These are phyloP conservation scores for Octodonta nipae DNA, from an alignment of 2,888 invertebrate species.

Conservation along the genomic window DNA sequence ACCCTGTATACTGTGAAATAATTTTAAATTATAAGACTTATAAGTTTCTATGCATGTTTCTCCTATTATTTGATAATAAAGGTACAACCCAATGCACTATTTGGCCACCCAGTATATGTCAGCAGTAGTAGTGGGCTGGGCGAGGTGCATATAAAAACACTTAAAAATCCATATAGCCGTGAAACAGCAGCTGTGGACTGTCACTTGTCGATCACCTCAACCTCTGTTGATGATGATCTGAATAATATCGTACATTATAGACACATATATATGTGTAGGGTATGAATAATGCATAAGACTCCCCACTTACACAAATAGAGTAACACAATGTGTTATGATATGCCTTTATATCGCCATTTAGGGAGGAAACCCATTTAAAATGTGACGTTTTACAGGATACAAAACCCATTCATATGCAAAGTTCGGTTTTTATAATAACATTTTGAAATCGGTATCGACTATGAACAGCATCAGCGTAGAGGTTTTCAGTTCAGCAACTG, in stretches of 20 bases:
- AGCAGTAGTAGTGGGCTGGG: conserved; percentile 14
- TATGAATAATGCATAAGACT: conserved; percentile 32
- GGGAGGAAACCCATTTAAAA: conserved; percentile 36
- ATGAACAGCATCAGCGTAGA: too few relatives aligned
- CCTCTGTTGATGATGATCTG: conserved; percentile 29
- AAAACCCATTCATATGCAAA: conserved; percentile 33
- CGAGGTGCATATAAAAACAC: conserved; percentile 27
- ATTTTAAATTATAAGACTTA: too few relatives aligned
- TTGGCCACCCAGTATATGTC: too few relatives aligned
- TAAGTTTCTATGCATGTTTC: too few relatives aligned
- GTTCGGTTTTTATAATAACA: conserved; percentile 23
- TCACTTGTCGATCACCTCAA: conserved; percentile 36
- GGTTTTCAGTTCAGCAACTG: too few relatives aligned
- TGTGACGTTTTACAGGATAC: conserved; percentile 35
- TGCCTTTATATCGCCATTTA: conserved; percentile 33
- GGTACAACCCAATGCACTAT: too few relatives aligned
- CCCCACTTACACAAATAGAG: conserved; percentile 28
- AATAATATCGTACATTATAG: too few relatives aligned
- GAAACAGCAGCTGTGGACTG: conserved; percentile 37
- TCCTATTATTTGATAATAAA: too few relatives aligned
- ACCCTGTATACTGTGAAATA: too few relatives aligned
- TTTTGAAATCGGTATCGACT: conserved; percentile 11
- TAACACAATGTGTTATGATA: conserved; percentile 30
- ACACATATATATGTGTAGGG: conserved; percentile 31
- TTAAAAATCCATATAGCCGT: conserved; percentile 28